phyloP scores from a whole-genome alignment of 1,140 invertebrate genomes.

The Drosophila repleta region DNA sequence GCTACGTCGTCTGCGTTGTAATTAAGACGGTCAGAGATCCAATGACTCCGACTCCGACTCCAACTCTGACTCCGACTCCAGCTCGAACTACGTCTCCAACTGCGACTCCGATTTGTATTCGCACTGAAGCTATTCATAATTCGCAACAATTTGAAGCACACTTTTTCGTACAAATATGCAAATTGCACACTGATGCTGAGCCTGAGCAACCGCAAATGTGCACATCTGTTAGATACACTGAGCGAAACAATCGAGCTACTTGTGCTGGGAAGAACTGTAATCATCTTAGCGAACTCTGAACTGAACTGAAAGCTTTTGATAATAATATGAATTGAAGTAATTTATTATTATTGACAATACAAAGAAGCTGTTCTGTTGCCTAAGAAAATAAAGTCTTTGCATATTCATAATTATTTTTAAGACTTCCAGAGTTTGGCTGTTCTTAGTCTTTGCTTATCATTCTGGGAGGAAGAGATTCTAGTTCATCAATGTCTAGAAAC shows the following conservation, averaged over 20 bases:
- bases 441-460: too few relatives aligned
- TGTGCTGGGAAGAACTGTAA: not conserved
- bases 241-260: not conserved
- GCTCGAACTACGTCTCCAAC: not conserved
- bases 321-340: too few relatives aligned
- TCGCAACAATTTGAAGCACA: conserved; percentile 41
- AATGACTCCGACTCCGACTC: conserved; percentile 10
- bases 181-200: conserved; percentile 54
- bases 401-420: too few relatives aligned
- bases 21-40: conserved; percentile 60
- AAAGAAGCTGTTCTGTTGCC: too few relatives aligned
- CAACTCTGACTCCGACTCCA: not conserved
- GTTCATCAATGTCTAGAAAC: too few relatives aligned
- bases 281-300: not conserved
- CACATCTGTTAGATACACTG: not conserved
- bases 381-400: too few relatives aligned
- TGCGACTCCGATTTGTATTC: not conserved
- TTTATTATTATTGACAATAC: too few relatives aligned
- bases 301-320: too few relatives aligned
- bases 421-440: too few relatives aligned
- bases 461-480: too few relatives aligned
- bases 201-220: conserved; percentile 7
- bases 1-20: conserved; percentile 54
- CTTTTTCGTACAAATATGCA: conserved; percentile 61
- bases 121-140: conserved; percentile 39